These are phyloP conservation scores for Embidobia sp. DNA, from an alignment of 2,888 invertebrate species.

Conservation along the genomic window DNA sequence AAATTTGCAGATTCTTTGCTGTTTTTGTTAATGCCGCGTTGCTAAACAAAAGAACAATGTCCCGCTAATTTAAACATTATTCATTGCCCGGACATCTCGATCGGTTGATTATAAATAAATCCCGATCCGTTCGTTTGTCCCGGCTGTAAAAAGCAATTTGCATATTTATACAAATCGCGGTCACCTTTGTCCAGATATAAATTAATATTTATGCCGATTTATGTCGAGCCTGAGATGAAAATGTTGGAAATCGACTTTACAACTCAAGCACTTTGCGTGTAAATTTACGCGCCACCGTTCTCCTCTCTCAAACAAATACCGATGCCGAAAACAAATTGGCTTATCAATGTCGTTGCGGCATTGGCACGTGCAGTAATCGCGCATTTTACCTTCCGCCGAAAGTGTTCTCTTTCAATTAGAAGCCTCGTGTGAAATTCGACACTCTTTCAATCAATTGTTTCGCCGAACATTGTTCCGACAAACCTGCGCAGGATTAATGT, in stretches of 20 bases:
- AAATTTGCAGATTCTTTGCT: slow-evolving; percentile 33
- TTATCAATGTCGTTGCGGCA: slow-evolving; percentile 55
- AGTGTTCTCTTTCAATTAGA: slow-evolving; percentile 45
- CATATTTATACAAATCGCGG: slow-evolving; percentile 38
- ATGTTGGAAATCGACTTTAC: slow-evolving; percentile 29
- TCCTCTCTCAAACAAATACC: no score
- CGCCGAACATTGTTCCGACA: slow-evolving; percentile 12
- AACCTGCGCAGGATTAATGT: slow-evolving; percentile 26
- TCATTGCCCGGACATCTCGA: slow-evolving; percentile 33
- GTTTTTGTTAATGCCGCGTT: slow-evolving; percentile 17
- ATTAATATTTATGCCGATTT: slow-evolving; percentile 41
- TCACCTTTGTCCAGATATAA: slow-evolving; percentile 24
- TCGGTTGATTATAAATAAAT: slow-evolving; percentile 32
- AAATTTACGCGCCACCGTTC: no score
- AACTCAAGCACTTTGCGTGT: no score
- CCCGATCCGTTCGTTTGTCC: slow-evolving; percentile 3
- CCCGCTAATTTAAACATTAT: slow-evolving; percentile 31
- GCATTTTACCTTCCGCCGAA: slow-evolving; percentile 38
- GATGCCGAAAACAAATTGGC: slow-evolving; percentile 60
- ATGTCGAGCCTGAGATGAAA: slow-evolving; percentile 10
- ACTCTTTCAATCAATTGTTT: slow-evolving; percentile 34
- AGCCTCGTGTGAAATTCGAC: slow-evolving; percentile 46
- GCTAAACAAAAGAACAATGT: slow-evolving; percentile 49
- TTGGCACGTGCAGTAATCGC: slow-evolving; percentile 53
- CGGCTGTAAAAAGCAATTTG: slow-evolving; percentile 34